phyloP scores from a whole-genome alignment of 2,888 invertebrate genomes.

The Diabrotica balteata region DNA sequence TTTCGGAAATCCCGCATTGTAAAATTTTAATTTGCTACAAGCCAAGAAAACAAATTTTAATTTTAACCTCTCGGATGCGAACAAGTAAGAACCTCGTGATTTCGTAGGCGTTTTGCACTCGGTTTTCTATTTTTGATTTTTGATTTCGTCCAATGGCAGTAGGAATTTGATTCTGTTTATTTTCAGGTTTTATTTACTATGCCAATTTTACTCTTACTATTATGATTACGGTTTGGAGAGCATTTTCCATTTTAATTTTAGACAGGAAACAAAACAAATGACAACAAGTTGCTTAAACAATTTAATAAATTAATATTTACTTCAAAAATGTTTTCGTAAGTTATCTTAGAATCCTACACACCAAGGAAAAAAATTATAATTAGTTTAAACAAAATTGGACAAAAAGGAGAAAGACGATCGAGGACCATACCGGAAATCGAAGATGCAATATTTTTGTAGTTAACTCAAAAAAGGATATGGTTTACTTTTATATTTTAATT shows the following conservation, averaged over 20 bases:
- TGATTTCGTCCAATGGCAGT: conserved; percentile 1
- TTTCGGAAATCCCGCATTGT: conserved; percentile 44
- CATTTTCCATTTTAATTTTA: conserved; percentile 1
- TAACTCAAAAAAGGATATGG: too few relatives aligned
- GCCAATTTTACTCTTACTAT: conserved; percentile 8
- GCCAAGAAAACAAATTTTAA: conserved; percentile 33
- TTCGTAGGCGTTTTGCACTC: conserved; percentile 48
- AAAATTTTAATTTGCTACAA: conserved; percentile 35
- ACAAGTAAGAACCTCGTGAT: conserved; percentile 41
- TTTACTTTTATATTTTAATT: too few relatives aligned
- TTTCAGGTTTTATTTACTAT: conserved; percentile 27
- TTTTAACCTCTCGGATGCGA: conserved; percentile 21
- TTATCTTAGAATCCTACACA: too few relatives aligned
- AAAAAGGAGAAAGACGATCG: too few relatives aligned
- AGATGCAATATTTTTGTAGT: too few relatives aligned
- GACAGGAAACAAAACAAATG: conserved; percentile 3
- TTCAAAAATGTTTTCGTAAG: too few relatives aligned
- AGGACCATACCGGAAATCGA: too few relatives aligned
- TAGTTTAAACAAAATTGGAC: too few relatives aligned
- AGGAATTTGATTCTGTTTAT: conserved; percentile 7
- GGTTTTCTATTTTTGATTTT: conserved; percentile 40
- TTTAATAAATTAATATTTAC: too few relatives aligned
- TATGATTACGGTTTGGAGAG: background rate
- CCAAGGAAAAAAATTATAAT: too few relatives aligned
- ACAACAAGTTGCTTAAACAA: background rate